Evolutionary conservation across 2,888 invertebrate species (phyloP), one percentile per base, ranked within the genome.

Genomic region (Lasioglossum villosulum): DNA sequence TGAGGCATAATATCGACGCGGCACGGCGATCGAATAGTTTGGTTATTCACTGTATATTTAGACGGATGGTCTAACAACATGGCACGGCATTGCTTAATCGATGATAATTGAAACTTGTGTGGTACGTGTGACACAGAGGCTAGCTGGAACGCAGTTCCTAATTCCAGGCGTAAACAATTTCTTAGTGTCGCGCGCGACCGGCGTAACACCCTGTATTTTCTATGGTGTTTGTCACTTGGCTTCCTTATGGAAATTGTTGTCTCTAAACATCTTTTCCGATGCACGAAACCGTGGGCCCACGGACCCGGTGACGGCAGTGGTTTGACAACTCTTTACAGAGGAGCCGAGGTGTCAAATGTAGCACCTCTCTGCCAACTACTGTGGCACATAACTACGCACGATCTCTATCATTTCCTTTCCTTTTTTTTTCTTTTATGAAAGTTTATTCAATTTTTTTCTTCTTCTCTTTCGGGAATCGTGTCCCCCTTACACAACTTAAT

Each of bases 351-450:
- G 94, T 93, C 94, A 93, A 94, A 95, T 94, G 92, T 94, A 93
- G 89, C 94, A 94, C 92, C 90, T 90, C 89, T 90, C 91, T 89
- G 94, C 91, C 93, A 94, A 94, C 94, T 94, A 94, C 94, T 85
- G 94, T 91, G 84, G 93, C 92, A 90, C 91, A 93, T 92, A 91
- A 86, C 86, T 91, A 92, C 92, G 90, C 92, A 90, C 92, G 92
- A 89, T 88, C 88, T 83, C 87, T 83, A 88, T 86, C 85, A 80
- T 78, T 80, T 84, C 80, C 70, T 70, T 39, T 37, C 37, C 37
- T 68, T 66, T 34, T 66, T 30, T 76, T 83, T 83, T 82, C 75
- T 76, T 78, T 87, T 80, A 87, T 83, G 85, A 86, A 87, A 68
- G 75, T 75, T 83, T 85, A 84, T 79, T 84, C 80, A 68, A 74